phyloP scores from a whole-genome alignment of 2,888 invertebrate species.

The Leptarthrus brevirostris region DNA sequence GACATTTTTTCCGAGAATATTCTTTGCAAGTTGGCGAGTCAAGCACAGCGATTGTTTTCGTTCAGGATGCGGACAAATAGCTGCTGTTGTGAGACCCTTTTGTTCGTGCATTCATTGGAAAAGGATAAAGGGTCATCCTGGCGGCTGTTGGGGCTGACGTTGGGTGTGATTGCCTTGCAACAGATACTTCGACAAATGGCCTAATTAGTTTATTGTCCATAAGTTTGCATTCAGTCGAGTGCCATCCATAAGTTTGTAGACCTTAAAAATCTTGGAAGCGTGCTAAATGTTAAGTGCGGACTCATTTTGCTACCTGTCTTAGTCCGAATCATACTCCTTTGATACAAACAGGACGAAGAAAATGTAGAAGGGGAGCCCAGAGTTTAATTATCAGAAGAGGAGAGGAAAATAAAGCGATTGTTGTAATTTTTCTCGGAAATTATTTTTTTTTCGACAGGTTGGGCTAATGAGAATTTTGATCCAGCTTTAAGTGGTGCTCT shows the following conservation, averaged over 20 bases:
- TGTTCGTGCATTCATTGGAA: no score
- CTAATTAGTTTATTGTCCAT: not conserved
- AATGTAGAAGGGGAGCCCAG: not conserved
- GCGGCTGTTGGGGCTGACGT: not conserved
- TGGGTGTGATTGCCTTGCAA: not conserved
- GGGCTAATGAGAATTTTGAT: not conserved
- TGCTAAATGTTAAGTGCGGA: not conserved
- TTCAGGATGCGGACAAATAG: no score
- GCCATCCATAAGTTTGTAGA: not conserved
- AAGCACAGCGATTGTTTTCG: no score
- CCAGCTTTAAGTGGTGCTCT: not conserved
- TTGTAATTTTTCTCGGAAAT: not conserved
- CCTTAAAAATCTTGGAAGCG: not conserved
- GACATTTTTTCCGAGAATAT: no score
- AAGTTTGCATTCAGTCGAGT: not conserved
- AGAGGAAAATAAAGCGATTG: not conserved
- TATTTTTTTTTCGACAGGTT: not conserved
- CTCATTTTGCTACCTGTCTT: not conserved
- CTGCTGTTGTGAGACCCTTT: no score
- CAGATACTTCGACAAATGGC: not conserved
- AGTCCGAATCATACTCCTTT: not conserved
- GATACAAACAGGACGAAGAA: not conserved
- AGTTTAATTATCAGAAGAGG: not conserved
- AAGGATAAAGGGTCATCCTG: no score
- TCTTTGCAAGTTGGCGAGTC: no score